Percentiles rank a stretch among this genome's conserved stretches.
Evolutionary conservation across 1,140 invertebrate genomes (phyloP).

Genomic region (Cyphomyrmex costatus): DNA sequence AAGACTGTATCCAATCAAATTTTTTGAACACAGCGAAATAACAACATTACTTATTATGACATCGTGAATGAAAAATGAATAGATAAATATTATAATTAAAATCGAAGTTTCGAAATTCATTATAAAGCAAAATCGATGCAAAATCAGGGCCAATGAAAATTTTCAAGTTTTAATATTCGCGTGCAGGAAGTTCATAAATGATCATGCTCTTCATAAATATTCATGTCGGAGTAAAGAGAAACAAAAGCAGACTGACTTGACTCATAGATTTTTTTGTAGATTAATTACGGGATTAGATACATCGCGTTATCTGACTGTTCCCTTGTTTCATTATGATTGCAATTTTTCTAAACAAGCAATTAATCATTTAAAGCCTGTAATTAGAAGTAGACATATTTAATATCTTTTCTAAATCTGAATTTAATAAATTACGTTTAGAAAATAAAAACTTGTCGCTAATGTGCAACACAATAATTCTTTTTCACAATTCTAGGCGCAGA

Average conservation of each 20-base stretch:
- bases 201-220: constrained; percentile 17
- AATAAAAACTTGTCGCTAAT: background rate
- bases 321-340: background rate
- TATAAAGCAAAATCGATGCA: background rate
- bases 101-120: constrained; percentile 1
- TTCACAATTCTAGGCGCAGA: background rate
- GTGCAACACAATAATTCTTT: background rate
- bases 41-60: background rate
- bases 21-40: background rate
- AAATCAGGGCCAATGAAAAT: constrained; percentile 1
- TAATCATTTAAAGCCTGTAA: background rate
- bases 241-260: constrained; percentile 12
- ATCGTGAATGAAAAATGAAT: background rate
- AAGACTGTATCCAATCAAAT: background rate
- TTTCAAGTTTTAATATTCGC: constrained; percentile 25
- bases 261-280: constrained; percentile 5
- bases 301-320: background rate
- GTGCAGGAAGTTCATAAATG: constrained; percentile 16
- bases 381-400: background rate
- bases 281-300: background rate
- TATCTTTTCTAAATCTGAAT: background rate
- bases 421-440: background rate
- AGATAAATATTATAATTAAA: constrained; percentile 43
- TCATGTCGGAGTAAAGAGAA: constrained; percentile 1
- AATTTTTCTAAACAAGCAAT: background rate